Evolutionary conservation across 2,113 vertebrate genomes (phyloP), one percentile per base, ranked within the genome.

Genomic region (Nymphicus hollandicus): DNA sequence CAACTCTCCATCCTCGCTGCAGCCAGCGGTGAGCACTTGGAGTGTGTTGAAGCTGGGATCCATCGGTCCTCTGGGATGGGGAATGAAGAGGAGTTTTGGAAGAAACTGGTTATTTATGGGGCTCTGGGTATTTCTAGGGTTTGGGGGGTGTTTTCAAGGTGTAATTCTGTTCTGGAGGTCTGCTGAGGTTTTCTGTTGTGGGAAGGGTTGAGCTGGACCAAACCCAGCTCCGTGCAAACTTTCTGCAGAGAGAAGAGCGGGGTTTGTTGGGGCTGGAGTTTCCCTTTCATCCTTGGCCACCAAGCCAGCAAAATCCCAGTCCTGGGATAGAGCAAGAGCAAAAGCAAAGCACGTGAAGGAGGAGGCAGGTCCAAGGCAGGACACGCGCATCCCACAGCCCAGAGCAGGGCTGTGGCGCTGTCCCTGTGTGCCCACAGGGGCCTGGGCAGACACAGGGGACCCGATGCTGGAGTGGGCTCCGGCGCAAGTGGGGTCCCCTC

Each of bases 171-270:
- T 81, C 20, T 35, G 39, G n/a, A 76, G 52, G 47, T 56, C n/a
- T 31, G 44, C 43, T 17, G 53, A 81, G 77, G 7, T 27, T 29
- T 87, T 29, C 53, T 23, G 22, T 1, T 10, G 53, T 27, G 58
- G 63, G 66, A 86, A 78, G 88, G 78, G 55, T 60, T 14, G 60
- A 91, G 58, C 85, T 91, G 87, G 88, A 91, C 68, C 78, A 63
- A 89, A 49, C 29, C 29, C 7, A 18, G 87, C 66, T 81, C 58
- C 3, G 1, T 50, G 43, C 93, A 17, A 77, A 37, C 55, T 86
- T 55, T 14, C 69, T 78, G 81, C 13, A 6, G 63, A 60, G 65
- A 83, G 49, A 88, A 11, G 6, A 56, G 39, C 50, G 6, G 10
- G 4, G 0, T 50, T 43, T 12, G 3, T 1, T 9, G 19, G 86